Conservation (phyloP, 2,888 invertebrate genomes). For the Leucophenga montana region DNA sequence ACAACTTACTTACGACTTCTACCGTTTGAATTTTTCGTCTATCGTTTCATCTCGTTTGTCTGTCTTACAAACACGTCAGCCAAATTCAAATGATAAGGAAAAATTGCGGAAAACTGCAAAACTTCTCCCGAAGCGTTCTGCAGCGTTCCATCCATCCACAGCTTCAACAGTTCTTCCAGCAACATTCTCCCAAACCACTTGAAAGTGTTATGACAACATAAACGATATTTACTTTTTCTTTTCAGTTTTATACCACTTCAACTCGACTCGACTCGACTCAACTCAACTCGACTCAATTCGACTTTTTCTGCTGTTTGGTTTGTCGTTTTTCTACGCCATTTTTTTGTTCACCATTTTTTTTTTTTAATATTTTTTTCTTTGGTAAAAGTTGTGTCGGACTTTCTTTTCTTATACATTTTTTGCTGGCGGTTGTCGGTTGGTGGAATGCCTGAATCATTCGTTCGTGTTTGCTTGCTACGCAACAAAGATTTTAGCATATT, state of each 20-base stretch:
- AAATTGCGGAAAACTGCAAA: conserved; percentile 5
- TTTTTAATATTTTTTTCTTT: conserved; percentile 32
- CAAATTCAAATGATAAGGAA: conserved; percentile 62
- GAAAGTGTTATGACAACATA: conserved; percentile 65
- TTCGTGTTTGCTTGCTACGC: conserved; percentile 2
- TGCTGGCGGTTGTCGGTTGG: conserved; percentile 56
- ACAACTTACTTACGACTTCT: conserved; percentile 42
- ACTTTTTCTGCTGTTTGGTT: conserved; percentile 5
- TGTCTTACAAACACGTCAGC: conserved; percentile 57
- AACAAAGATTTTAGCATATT: conserved; percentile 66
- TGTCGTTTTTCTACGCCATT: neutral
- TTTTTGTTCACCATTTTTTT: too few species aligned
- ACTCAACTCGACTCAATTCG: neutral
- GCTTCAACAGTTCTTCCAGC: neutral
- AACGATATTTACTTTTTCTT: conserved; percentile 64
- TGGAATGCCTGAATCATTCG: conserved; percentile 66
- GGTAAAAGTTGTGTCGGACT: conserved; percentile 17
- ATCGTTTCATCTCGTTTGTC: conserved; percentile 5
- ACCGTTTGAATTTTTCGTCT: too few species aligned
- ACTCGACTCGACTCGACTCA: neutral
- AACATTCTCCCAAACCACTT: neutral
- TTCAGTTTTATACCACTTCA: conserved; percentile 44
- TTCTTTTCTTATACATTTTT: conserved; percentile 35
- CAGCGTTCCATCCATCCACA: too few species aligned
- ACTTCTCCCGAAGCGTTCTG: neutral